These are phyloP conservation scores for Gandaritis pyraliata DNA, from an alignment of 2,888 invertebrate species.

Conservation along the genomic window DNA sequence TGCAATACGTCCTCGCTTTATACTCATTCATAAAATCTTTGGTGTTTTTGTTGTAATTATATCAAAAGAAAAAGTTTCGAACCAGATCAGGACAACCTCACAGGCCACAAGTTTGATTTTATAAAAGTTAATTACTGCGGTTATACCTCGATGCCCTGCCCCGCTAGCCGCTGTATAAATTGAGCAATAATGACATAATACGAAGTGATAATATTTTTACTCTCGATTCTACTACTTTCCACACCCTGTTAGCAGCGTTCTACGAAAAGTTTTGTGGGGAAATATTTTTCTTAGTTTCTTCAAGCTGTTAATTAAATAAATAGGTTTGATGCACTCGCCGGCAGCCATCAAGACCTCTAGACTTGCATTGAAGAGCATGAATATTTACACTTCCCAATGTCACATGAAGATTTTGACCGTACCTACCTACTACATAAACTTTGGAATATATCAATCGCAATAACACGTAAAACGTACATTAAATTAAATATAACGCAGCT, in stretches of 20 bases:
- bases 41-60: background rate
- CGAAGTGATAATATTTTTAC: constrained; percentile 22
- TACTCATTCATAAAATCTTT: constrained; percentile 7
- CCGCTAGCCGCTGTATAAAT: constrained; percentile 29
- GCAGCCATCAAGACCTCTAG: constrained; percentile 45
- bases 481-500: constrained; percentile 65
- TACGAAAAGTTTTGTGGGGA: constrained; percentile 10
- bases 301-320: constrained; percentile 5
- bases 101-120: constrained; percentile 12
- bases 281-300: constrained; percentile 4
- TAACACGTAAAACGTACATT: constrained; percentile 59
- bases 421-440: constrained; percentile 27
- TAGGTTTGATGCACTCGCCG: constrained; percentile 18
- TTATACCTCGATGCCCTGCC: constrained; percentile 34
- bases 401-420: constrained; percentile 54
- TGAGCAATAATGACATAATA: constrained; percentile 36
- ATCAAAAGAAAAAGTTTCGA: constrained; percentile 2
- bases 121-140: constrained; percentile 39
- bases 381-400: constrained; percentile 57
- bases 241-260: constrained; percentile 9
- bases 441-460: constrained; percentile 58
- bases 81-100: constrained; percentile 5
- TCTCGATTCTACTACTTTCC: constrained; percentile 26
- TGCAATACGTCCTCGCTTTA: constrained; percentile 9
- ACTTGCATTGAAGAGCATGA: constrained; percentile 40